Base-by-base conservation (phyloP, 1,140 invertebrate species). In the Drosophila watanabei region DNA sequence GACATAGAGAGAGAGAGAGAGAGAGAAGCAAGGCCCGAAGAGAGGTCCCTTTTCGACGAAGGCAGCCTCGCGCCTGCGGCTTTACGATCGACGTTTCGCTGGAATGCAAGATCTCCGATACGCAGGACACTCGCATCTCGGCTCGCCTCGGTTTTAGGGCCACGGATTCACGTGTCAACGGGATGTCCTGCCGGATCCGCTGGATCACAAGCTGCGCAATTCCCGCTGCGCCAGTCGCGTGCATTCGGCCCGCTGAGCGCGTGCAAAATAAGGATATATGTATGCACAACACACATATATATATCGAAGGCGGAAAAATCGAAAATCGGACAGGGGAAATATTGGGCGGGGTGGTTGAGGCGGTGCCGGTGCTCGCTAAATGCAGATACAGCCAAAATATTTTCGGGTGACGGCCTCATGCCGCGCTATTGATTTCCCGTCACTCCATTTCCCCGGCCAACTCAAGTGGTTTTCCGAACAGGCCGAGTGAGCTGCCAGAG, bases 41-140 rank as follows among this genome's bases (percentile, higher is more conserved):
- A 43, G 30, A 30, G 10, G 30, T 70, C 35, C 56, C 8, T 52
- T 51, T 88, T 75, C 85, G 66, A 33, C 72, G 82, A 88, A 89
- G 54, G 57, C 79, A 59, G 79, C 46, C 49, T 49, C 71, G 82
- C 61, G 82, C 69, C 82, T 75, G 70, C 59, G 66, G 83, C 79
- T 87, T 80, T 83, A 83, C 66, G 75, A 87, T 79, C 54, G 30
- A n/a, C 78, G 75, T 52, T 90, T 90, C 86, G 71, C 71, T 57
- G 85, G 85, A 89, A 88, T 68, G 78, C 70, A 48, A 51, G 77
- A 61, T 43, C 13, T 52, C 33, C 49, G 32, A 30, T 41, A 33
- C 7, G 13, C 54, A 49, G 54, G 54, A 57, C 54, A 57, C 20
- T 63, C 13, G 39, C 28, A 35, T 35, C 32, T 63, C 56, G 2